A percentile compares a stretch with the other conserved stretches of the same genome.
phyloP scores from a whole-genome alignment of 2,888 invertebrate species.

The Calameuta idolon region DNA sequence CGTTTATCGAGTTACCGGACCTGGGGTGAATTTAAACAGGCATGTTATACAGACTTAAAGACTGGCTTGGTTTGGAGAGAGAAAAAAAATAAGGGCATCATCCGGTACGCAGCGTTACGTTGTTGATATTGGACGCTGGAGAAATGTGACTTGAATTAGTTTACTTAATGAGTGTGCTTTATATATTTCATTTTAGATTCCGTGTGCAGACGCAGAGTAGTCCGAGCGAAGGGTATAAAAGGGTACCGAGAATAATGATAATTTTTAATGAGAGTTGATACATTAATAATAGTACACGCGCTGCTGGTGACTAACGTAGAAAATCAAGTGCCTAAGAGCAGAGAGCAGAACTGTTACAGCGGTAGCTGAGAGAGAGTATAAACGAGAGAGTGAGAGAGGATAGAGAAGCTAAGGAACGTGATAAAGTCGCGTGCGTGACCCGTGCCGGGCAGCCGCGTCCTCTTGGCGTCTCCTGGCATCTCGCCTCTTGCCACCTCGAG shows the following conservation, averaged over 20 bases:
- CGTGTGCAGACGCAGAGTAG: not conserved
- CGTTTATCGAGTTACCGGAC: constrained; percentile 28
- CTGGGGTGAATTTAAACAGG: not conserved
- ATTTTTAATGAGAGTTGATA: not conserved
- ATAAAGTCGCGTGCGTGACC: constrained; percentile 50
- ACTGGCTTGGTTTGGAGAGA: not conserved
- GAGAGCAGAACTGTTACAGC: not conserved
- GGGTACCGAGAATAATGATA: not conserved
- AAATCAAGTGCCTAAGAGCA: not conserved
- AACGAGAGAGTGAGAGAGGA: constrained; percentile 15
- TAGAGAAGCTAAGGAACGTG: constrained; percentile 25
- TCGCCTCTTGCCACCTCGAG: constrained; percentile 12
- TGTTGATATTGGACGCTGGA: not conserved
- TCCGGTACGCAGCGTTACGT: not conserved
- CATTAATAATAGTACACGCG: not conserved
- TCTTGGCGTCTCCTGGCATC: constrained; percentile 18
- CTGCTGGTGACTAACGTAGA: not conserved
- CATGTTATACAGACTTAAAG: not conserved
- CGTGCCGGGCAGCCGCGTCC: constrained; percentile 20
- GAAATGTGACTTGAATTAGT: not conserved
- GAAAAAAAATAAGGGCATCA: not conserved
- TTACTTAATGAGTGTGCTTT: not conserved
- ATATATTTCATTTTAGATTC: not conserved
- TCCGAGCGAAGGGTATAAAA: not conserved
- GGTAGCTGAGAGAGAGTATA: constrained; percentile 13